Evolutionary conservation across 2,113 vertebrate species (phyloP).

Genomic region (Lonchura striata): DNA sequence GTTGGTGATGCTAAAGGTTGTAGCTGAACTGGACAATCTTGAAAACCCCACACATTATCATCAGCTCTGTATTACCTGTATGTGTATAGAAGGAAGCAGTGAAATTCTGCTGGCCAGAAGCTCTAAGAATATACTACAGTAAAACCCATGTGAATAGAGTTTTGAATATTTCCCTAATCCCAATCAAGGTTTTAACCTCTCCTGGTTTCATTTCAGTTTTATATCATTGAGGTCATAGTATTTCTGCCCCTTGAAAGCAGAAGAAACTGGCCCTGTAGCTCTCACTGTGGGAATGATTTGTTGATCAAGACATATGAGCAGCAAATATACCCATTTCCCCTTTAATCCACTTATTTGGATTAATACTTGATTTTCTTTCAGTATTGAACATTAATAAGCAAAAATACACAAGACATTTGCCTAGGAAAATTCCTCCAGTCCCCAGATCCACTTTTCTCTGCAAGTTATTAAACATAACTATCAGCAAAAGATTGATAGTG

Average conservation of each 20-base stretch:
- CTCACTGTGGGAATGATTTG: not conserved
- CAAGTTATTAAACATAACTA: not conserved
- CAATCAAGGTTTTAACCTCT: not conserved
- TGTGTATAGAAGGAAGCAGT: not conserved
- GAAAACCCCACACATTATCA: not conserved
- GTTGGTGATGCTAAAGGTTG: not conserved
- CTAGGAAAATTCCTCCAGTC: not conserved
- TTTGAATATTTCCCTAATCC: not conserved
- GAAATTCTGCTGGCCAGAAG: not conserved
- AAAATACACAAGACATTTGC: not conserved
- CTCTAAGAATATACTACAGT: not conserved
- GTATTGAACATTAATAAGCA: not conserved
- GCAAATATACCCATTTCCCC: not conserved
- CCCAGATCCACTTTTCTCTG: not conserved
- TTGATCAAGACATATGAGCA: not conserved
- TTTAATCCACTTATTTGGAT: not conserved
- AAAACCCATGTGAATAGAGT: not conserved
- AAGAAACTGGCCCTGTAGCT: not conserved
- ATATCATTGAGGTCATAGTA: not conserved
- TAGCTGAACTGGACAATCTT: not conserved
- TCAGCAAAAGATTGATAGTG: not conserved
- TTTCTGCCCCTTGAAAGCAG: not conserved
- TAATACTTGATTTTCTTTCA: not conserved
- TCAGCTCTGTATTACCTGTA: not conserved
- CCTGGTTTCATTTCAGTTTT: not conserved